Percentiles rank a stretch among this genome's conserved stretches.
These are phyloP conservation scores for Microhierax caerulescens DNA, from an alignment of 2,797 vertebrate genomes.

Conservation along the genomic window DNA sequence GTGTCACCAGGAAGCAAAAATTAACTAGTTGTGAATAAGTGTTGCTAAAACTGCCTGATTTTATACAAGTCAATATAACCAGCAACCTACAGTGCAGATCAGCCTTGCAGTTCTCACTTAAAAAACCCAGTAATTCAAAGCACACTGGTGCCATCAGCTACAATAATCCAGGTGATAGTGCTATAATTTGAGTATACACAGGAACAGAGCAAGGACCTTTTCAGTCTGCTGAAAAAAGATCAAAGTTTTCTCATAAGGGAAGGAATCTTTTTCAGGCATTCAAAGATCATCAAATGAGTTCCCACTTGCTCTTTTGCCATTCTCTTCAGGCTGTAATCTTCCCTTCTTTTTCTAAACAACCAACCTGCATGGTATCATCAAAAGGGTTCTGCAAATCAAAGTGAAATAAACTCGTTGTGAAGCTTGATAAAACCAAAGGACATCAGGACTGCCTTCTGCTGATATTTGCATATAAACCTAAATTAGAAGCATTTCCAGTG, in stretches of 20 bases:
- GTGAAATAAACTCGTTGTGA: background rate
- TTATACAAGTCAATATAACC: background rate
- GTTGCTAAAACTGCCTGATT: background rate
- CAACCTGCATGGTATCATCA: background rate
- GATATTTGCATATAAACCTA: background rate
- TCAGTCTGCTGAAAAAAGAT: background rate
- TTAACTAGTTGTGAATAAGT: background rate
- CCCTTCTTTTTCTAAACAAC: background rate
- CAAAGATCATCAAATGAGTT: background rate
- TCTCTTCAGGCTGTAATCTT: background rate
- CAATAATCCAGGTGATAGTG: background rate
- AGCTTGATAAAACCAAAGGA: background rate
- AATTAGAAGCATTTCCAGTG: conserved; percentile 30
- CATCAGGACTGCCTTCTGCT: background rate
- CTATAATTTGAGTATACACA: background rate
- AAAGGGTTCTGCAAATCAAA: conserved; percentile 16
- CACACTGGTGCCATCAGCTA: background rate
- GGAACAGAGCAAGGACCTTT: background rate
- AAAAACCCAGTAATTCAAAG: background rate
- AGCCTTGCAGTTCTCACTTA: background rate
- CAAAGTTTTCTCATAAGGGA: background rate
- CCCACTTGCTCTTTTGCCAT: background rate
- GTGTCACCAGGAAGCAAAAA: background rate
- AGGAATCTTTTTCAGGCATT: background rate
- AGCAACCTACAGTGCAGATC: background rate